These are phyloP conservation scores for Rhimphoctona megacephalus DNA, from an alignment of 2,888 invertebrate genomes.

Conservation along the genomic window DNA sequence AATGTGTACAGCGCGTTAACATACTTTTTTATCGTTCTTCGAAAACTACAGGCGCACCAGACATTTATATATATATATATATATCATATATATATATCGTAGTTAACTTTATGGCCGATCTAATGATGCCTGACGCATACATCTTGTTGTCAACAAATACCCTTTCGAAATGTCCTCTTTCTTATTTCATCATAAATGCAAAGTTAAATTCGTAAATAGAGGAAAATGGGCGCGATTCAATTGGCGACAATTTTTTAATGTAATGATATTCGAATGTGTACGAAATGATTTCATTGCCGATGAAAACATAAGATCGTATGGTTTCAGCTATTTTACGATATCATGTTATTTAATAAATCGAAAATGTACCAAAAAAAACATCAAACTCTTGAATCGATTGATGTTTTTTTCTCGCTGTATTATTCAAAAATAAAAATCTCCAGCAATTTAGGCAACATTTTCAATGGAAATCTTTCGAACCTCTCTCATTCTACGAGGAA, in stretches of 20 bases:
- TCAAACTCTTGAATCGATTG: neutral
- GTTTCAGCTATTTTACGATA: neutral
- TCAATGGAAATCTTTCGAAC: neutral
- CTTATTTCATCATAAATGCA: constrained; percentile 6
- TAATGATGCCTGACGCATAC: constrained; percentile 36
- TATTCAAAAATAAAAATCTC: neutral
- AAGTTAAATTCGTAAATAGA: neutral
- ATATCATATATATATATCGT: too few species aligned
- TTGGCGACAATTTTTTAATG: neutral
- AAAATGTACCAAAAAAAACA: too few species aligned
- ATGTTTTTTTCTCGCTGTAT: neutral
- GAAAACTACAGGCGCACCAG: constrained; percentile 6
- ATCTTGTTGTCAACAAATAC: neutral
- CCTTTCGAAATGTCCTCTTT: neutral
- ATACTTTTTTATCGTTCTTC: constrained; percentile 18
- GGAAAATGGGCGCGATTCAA: neutral
- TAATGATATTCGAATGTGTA: neutral
- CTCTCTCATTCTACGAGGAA: neutral
- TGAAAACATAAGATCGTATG: neutral
- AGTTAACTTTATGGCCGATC: constrained; percentile 7
- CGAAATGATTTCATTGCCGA: neutral
- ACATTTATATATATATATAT: too few species aligned
- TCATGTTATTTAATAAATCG: neutral
- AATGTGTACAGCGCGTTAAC: neutral
- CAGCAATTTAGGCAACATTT: neutral